phyloP scores from a whole-genome alignment of 92 coral and sea anemone species.

The Phenganax subtilis region DNA sequence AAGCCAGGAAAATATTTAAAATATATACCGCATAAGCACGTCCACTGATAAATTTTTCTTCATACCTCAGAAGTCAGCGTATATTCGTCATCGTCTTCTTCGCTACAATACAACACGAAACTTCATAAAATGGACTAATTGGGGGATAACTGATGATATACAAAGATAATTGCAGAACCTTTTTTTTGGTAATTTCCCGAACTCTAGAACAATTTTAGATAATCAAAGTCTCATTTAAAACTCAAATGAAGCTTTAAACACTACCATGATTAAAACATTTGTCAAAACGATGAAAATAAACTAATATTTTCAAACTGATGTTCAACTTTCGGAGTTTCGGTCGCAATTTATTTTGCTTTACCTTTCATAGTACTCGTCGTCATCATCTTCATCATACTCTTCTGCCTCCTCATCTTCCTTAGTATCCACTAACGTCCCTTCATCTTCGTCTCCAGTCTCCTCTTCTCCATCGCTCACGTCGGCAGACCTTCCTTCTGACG shows the following conservation, averaged over 20 bases:
- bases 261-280: background rate
- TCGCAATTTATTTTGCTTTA: background rate
- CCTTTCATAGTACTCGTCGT: constrained; percentile 17
- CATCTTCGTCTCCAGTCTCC: constrained; percentile 44
- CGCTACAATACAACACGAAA: background rate
- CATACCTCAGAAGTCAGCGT: constrained; percentile 24
- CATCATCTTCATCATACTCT: constrained; percentile 19
- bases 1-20: background rate
- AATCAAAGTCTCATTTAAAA: no score
- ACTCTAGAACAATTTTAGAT: no score
- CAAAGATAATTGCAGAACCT: no score
- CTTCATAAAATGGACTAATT: no score
- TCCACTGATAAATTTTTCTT: background rate
- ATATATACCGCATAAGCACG: background rate
- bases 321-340: background rate
- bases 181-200: no score
- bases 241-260: no score
- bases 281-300: background rate
- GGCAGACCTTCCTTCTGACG: constrained; percentile 19
- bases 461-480: constrained; percentile 35
- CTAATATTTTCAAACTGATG: background rate
- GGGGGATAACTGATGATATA: no score
- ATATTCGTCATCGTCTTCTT: constrained; percentile 17
- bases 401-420: constrained; percentile 7
- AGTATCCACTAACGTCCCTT: background rate